Evolutionary conservation across 2,113 vertebrate species (phyloP), one percentile per base, ranked within the genome.

Genomic region (Mormyrus lacerda): DNA sequence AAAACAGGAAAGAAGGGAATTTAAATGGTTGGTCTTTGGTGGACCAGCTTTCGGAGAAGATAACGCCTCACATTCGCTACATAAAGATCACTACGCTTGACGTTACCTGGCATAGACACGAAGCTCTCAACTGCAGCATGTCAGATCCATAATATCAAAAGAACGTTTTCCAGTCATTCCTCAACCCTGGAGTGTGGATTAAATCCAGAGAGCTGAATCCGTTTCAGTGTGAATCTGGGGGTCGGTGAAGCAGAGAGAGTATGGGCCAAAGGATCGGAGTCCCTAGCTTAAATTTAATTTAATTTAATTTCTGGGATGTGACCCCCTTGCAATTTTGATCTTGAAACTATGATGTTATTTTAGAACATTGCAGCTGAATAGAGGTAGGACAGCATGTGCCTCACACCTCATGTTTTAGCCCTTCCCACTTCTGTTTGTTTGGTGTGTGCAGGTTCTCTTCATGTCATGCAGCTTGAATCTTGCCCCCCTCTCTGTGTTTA

Each of bases 71-170:
- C 89, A 24, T 89, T 35, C 8, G 31, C 83, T 27, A 19, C 35
- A 86, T 65, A 65, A 89, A 84, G 88, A 53, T 87, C 88, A 42
- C 85, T 55, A 17, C 9, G 42, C 39, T 82, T 69, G 51, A 53
- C 39, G 47, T 76, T 83, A 35, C 83, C 55, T 45, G 55, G 39
- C 24, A 11, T 0, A 65, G 61, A 61, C 58, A 27, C 0, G 2
- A 51, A 51, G 50, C 3, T 17, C 15, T 51, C 50, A 51, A 15
- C 58, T 27, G 58, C 58, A 27, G 58, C n/a, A 10, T 27, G 58
- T 65, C 58, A 65, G 58, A 65, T 65, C 24, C 58, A 9, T 27
- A 65, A 65, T 27, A 27, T 27, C 58, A 8, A 65, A 65, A 65
- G 24, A 65, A 65, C 24, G 3, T 65, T 65, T 65, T 65, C 24